phyloP scores from a whole-genome alignment of 2,113 vertebrate genomes.

The Dasyornis broadbenti region DNA sequence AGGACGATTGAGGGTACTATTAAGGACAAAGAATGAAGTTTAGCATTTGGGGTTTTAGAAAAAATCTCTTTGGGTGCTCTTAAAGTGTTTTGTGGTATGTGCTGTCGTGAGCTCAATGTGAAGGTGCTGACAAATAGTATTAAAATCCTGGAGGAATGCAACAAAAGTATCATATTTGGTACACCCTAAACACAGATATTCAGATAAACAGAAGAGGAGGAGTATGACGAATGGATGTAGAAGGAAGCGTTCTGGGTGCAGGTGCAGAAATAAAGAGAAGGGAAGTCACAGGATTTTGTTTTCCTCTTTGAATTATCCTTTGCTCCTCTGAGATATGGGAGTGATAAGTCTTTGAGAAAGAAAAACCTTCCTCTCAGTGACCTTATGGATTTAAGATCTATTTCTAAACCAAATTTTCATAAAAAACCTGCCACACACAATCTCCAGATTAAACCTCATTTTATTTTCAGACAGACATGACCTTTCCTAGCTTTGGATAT shows the following conservation, averaged over 20 bases:
- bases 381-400: constrained; percentile 62
- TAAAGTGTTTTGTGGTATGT: background rate
- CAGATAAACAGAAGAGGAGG: background rate
- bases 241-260: background rate
- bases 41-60: background rate
- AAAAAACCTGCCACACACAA: constrained; percentile 34
- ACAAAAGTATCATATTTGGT: background rate
- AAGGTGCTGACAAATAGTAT: background rate
- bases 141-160: background rate
- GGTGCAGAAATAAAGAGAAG: background rate
- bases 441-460: constrained; percentile 57
- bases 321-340: background rate
- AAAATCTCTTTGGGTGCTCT: background rate
- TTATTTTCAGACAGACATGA: constrained; percentile 62
- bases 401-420: constrained; percentile 52
- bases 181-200: background rate
- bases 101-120: fast-evolving
- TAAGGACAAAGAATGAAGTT: background rate
- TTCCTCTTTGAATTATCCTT: background rate
- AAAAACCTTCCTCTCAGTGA: constrained; percentile 28
- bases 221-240: fast-evolving
- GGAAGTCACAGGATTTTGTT: background rate
- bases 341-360: constrained; percentile 20
- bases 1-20: background rate
- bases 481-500: constrained; percentile 68